phyloP scores from a whole-genome alignment of 2,797 vertebrate genomes.

The Mus caroli region DNA sequence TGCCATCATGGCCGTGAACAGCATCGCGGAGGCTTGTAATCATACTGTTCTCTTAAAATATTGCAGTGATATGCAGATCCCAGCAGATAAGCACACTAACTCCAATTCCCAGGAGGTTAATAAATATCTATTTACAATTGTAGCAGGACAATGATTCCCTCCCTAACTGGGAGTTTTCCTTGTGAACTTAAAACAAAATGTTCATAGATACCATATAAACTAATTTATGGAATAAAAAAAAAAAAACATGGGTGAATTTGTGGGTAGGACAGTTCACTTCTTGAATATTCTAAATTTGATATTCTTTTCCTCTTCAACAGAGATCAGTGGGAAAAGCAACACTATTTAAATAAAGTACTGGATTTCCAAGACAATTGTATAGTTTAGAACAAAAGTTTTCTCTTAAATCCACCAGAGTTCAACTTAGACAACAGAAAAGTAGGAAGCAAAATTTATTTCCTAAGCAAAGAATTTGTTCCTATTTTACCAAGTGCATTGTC shows the following conservation, averaged over 20 bases:
- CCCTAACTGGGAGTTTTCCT: not conserved
- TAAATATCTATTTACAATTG: slow-evolving; percentile 36
- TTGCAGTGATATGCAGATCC: slow-evolving; percentile 1
- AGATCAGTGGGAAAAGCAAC: slow-evolving; percentile 31
- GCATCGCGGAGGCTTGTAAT: not conserved
- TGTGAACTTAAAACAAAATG: slow-evolving; percentile 39
- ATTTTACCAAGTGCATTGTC: slow-evolving; percentile 12
- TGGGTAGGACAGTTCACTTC: not conserved
- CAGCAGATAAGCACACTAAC: not conserved
- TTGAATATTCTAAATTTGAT: slow-evolving; percentile 46
- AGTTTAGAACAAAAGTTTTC: slow-evolving; percentile 3
- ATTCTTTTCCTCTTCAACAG: slow-evolving; percentile 20
- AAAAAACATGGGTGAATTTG: slow-evolving; percentile 36
- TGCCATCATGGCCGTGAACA: not conserved
- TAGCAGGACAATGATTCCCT: not conserved
- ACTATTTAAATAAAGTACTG: not conserved
- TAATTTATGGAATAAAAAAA: not conserved
- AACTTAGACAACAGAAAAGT: not conserved
- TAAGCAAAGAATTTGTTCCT: slow-evolving; percentile 20
- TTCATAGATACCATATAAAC: not conserved
- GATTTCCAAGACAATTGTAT: not conserved
- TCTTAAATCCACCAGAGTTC: not conserved
- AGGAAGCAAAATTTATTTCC: slow-evolving; percentile 28
- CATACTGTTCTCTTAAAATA: slow-evolving; percentile 9
- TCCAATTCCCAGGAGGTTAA: not conserved